These are phyloP conservation scores for Volucella zonaria DNA, from an alignment of 2,888 invertebrate species.

Conservation along the genomic window DNA sequence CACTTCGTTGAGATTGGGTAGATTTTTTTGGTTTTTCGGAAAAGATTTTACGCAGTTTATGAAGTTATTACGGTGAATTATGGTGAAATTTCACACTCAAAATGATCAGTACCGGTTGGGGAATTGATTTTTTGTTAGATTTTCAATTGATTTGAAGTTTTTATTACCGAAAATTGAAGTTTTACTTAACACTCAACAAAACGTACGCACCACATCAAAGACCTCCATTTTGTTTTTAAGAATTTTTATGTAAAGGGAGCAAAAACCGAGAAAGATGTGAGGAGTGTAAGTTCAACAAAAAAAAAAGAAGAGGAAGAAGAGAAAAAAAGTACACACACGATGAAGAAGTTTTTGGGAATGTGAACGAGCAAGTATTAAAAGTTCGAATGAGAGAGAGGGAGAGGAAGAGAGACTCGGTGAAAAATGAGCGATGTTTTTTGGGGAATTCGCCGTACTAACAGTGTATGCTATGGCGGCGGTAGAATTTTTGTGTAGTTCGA, in stretches of 20 bases:
- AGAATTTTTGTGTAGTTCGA: not conserved
- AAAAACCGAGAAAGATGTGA: slow-evolving; percentile 70
- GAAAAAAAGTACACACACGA: slow-evolving; percentile 42
- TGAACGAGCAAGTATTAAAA: slow-evolving; percentile 37
- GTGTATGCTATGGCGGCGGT: slow-evolving; percentile 45
- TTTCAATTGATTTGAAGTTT: slow-evolving; percentile 78
- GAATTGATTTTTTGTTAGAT: slow-evolving; percentile 76
- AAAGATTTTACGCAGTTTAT: slow-evolving; percentile 78
- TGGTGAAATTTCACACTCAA: slow-evolving; percentile 74
- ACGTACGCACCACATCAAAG: slow-evolving; percentile 83
- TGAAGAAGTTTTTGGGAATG: slow-evolving; percentile 51
- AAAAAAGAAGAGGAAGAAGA: not conserved
- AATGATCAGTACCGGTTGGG: slow-evolving; percentile 75
- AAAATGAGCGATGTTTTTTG: slow-evolving; percentile 50
- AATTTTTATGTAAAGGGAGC: slow-evolving; percentile 75
- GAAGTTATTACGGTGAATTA: slow-evolving; percentile 76
- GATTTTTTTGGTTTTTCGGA: slow-evolving; percentile 75
- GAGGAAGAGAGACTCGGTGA: slow-evolving; percentile 24
- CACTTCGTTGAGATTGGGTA: slow-evolving; percentile 26
- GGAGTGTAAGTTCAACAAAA: slow-evolving; percentile 1
- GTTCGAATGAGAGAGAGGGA: not conserved
- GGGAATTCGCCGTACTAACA: slow-evolving; percentile 53
- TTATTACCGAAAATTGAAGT: slow-evolving; percentile 81
- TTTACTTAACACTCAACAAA: slow-evolving; percentile 81
- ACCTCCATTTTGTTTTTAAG: slow-evolving; percentile 83